Conservation (phyloP, 1,140 invertebrate species). For the Thaumatotibia leucotreta region DNA sequence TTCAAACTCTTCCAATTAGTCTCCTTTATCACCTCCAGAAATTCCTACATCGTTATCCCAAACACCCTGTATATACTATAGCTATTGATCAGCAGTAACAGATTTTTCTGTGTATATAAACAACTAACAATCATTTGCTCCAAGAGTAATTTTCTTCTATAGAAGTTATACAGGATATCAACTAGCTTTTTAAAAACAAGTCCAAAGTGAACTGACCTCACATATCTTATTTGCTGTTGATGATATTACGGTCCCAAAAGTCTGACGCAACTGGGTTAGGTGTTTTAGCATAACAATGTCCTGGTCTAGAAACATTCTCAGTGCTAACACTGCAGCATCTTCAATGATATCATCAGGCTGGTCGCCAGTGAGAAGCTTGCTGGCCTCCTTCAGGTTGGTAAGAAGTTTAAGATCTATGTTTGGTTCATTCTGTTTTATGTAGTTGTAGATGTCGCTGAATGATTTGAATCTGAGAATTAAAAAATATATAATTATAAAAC, state of each 20-base stretch:
- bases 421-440: slow-evolving; percentile 54
- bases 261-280: slow-evolving; percentile 74
- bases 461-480: slow-evolving; percentile 63
- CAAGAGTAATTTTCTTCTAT: too few species aligned
- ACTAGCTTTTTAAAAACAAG: too few species aligned
- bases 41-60: too few species aligned
- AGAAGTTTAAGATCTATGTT: slow-evolving; percentile 32
- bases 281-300: slow-evolving; percentile 78
- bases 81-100: too few species aligned
- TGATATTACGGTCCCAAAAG: slow-evolving; percentile 74
- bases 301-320: slow-evolving; percentile 80
- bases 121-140: too few species aligned
- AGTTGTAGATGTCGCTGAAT: slow-evolving; percentile 50
- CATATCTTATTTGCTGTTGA: slow-evolving; percentile 75
- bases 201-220: slow-evolving; percentile 63
- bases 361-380: slow-evolving; percentile 61
- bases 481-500: too few species aligned
- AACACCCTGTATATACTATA: too few species aligned
- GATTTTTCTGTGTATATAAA: too few species aligned
- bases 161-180: too few species aligned
- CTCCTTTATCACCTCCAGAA: too few species aligned
- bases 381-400: slow-evolving; percentile 46
- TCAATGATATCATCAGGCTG: slow-evolving; percentile 77
- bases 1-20: too few species aligned
- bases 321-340: slow-evolving; percentile 79